phyloP scores from a whole-genome alignment of 2,797 vertebrate genomes.

The Gallinago solitaria region DNA sequence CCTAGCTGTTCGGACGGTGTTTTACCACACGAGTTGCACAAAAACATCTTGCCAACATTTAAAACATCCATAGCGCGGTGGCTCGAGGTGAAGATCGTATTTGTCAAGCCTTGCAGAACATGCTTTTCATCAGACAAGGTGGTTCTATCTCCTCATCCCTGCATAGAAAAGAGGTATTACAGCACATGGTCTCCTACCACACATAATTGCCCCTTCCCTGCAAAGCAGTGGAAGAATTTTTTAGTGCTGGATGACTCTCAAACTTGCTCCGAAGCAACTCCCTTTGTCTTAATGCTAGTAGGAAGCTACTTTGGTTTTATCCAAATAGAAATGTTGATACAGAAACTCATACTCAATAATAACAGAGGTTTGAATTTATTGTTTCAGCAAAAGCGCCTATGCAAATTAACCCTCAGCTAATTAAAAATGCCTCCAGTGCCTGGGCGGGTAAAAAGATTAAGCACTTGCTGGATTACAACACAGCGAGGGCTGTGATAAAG shows the following conservation, averaged over 20 bases:
- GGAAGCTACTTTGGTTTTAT: conserved; percentile 22
- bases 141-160: background rate
- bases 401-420: conserved; percentile 45
- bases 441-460: conserved; percentile 51
- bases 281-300: background rate
- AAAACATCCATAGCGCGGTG: background rate
- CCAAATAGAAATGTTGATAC: conserved; percentile 30
- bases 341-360: conserved; percentile 34
- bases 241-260: background rate
- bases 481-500: background rate
- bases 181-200: background rate
- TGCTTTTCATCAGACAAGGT: background rate
- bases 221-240: background rate
- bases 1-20: background rate
- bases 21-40: background rate
- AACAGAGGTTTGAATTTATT: conserved; percentile 45
- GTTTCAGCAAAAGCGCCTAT: conserved; percentile 49
- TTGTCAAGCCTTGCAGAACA: background rate
- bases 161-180: background rate
- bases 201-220: background rate
- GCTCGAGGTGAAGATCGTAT: background rate
- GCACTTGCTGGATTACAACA: conserved; percentile 44
- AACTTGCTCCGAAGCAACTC: background rate
- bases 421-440: conserved; percentile 51
- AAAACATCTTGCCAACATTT: background rate